Percentiles rank a stretch among this genome's conserved stretches.
Conservation (phyloP, 2,797 vertebrate species). For the Vespertilio murinus region DNA sequence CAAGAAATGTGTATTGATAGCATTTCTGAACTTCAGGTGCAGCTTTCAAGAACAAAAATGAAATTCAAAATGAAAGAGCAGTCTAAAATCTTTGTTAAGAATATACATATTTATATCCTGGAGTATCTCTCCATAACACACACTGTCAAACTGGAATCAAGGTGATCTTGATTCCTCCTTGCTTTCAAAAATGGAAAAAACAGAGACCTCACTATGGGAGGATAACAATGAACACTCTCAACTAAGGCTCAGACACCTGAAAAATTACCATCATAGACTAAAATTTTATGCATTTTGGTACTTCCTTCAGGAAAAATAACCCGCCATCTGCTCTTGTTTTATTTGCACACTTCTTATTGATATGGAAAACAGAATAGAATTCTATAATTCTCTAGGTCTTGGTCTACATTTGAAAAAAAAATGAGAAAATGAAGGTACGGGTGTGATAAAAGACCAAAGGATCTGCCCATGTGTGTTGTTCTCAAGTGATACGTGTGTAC, state of each 20-base stretch:
- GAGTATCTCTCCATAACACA: background rate
- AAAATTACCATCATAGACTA: slow-evolving; percentile 33
- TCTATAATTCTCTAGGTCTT: background rate
- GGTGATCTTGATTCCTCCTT: background rate
- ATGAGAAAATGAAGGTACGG: background rate
- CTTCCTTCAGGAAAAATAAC: slow-evolving; percentile 23
- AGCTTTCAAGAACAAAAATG: slow-evolving; percentile 5
- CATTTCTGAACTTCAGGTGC: background rate
- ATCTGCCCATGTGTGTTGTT: background rate
- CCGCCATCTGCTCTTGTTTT: slow-evolving; percentile 34
- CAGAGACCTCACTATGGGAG: background rate
- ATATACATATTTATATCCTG: slow-evolving; percentile 14
- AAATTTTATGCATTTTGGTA: slow-evolving; percentile 47
- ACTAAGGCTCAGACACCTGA: slow-evolving; percentile 27
- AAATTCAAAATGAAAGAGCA: background rate
- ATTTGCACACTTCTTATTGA: slow-evolving; percentile 16
- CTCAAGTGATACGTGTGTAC: too few species aligned
- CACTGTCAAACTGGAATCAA: slow-evolving; percentile 7
- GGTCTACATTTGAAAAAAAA: background rate
- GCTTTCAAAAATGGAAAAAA: slow-evolving; percentile 25
- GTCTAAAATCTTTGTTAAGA: slow-evolving; percentile 12
- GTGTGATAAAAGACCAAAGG: background rate
- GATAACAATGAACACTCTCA: slow-evolving; percentile 33
- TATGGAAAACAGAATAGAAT: background rate
- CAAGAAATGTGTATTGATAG: background rate